These are phyloP conservation scores for Xyliphius kryptos DNA, from an alignment of 2,113 vertebrate species.

Conservation along the genomic window DNA sequence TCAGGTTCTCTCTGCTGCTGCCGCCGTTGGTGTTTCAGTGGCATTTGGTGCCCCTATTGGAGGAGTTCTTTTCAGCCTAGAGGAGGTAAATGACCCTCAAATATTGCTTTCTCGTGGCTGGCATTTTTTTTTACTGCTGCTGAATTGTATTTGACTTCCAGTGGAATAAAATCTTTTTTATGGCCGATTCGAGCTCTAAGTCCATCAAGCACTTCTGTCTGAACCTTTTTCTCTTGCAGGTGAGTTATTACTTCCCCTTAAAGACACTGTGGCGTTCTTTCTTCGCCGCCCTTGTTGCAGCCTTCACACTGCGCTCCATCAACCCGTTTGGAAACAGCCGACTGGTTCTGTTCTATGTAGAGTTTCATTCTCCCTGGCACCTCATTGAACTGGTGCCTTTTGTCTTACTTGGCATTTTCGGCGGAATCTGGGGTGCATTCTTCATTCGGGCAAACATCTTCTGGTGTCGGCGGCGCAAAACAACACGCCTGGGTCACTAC, in stretches of 20 bases:
- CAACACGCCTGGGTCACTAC: slow-evolving; percentile 72
- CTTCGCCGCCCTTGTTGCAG: slow-evolving; percentile 78
- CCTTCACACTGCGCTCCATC: slow-evolving; percentile 81
- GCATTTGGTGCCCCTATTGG: slow-evolving; percentile 82
- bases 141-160: too few relatives aligned
- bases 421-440: slow-evolving; percentile 79
- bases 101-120: too few relatives aligned
- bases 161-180: slow-evolving; percentile 7
- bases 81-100: slow-evolving; percentile 69
- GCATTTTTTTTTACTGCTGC: not conserved
- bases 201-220: not conserved
- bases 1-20: slow-evolving; percentile 78
- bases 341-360: slow-evolving; percentile 81
- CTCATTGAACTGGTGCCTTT: slow-evolving; percentile 78
- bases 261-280: slow-evolving; percentile 84
- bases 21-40: slow-evolving; percentile 80
- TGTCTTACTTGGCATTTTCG: slow-evolving; percentile 76
- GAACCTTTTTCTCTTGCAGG: slow-evolving; percentile 53
- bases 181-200: not conserved
- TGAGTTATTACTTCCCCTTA: slow-evolving; percentile 83
- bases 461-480: slow-evolving; percentile 81
- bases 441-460: slow-evolving; percentile 82
- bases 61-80: slow-evolving; percentile 82
- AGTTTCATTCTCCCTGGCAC: slow-evolving; percentile 81
- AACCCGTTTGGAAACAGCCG: slow-evolving; percentile 84